These are phyloP conservation scores for Dicerorhinus sumatrensis DNA, from an alignment of 2,113 vertebrate species.

Conservation along the genomic window DNA sequence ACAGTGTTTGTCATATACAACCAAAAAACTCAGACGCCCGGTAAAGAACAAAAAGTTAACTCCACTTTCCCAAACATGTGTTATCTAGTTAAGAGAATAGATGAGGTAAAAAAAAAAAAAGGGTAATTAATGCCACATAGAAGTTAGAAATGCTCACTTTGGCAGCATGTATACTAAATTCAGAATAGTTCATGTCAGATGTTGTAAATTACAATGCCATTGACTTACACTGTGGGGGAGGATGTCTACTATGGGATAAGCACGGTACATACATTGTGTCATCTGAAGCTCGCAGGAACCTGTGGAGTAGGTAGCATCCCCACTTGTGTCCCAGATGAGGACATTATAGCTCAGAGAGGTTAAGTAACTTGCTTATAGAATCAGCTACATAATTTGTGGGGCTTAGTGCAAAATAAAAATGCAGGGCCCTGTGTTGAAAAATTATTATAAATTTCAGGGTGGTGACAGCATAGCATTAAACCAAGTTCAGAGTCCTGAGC, in stretches of 20 bases:
- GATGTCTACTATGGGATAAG: not conserved
- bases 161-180: not conserved
- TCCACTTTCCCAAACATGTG: not conserved
- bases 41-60: not conserved
- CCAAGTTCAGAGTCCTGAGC: not conserved
- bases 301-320: not conserved
- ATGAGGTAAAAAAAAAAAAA: not conserved
- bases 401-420: not conserved
- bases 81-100: not conserved
- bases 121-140: not conserved
- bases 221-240: not conserved
- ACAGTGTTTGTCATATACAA: not conserved
- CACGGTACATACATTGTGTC: not conserved
- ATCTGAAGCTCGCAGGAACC: not conserved
- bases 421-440: not conserved
- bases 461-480: not conserved
- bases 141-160: not conserved
- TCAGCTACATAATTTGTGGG: not conserved
- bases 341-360: not conserved
- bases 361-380: constrained; percentile 28
- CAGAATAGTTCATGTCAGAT: not conserved
- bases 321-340: not conserved
- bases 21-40: not conserved
- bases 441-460: not conserved
- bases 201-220: not conserved